phyloP scores from a whole-genome alignment of 1,140 invertebrate genomes.

The Drosophila punjabiensis region DNA sequence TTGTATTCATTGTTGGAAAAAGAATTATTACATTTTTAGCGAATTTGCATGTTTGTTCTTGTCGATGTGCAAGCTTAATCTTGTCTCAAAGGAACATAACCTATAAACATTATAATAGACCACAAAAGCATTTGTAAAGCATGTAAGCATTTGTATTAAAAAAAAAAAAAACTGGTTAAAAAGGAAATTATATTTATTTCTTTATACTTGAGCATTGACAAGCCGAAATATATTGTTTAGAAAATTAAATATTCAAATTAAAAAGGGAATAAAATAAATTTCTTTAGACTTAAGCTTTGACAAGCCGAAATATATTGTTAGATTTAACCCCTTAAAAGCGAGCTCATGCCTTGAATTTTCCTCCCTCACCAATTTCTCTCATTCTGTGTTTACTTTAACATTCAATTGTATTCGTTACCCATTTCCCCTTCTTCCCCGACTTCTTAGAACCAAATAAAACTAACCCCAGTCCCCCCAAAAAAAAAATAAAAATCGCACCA shows the following conservation, averaged over 20 bases:
- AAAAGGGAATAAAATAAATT: background rate
- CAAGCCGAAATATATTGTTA: background rate
- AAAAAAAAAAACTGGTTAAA: too few relatives aligned
- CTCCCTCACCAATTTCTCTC: background rate
- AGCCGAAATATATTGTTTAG: too few relatives aligned
- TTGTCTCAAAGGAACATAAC: background rate
- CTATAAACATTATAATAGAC: background rate
- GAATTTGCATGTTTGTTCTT: background rate
- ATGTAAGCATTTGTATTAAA: too few relatives aligned
- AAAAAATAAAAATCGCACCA: slow-evolving; percentile 15
- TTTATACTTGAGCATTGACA: too few relatives aligned
- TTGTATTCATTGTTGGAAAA: background rate
- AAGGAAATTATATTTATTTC: too few relatives aligned
- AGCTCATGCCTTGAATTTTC: background rate
- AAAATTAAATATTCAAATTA: too few relatives aligned
- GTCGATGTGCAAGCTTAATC: too few relatives aligned
- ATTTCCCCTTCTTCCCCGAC: slow-evolving; percentile 3
- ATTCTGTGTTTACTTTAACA: slow-evolving; percentile 25
- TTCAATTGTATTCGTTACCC: background rate
- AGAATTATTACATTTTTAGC: background rate
- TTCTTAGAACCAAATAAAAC: slow-evolving; percentile 29
- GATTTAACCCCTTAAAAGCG: background rate
- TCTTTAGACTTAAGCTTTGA: background rate
- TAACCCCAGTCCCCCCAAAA: slow-evolving; percentile 2
- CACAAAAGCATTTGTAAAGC: background rate